Conservation (phyloP, 2,888 invertebrate genomes). For the Tanypteryx hageni region DNA sequence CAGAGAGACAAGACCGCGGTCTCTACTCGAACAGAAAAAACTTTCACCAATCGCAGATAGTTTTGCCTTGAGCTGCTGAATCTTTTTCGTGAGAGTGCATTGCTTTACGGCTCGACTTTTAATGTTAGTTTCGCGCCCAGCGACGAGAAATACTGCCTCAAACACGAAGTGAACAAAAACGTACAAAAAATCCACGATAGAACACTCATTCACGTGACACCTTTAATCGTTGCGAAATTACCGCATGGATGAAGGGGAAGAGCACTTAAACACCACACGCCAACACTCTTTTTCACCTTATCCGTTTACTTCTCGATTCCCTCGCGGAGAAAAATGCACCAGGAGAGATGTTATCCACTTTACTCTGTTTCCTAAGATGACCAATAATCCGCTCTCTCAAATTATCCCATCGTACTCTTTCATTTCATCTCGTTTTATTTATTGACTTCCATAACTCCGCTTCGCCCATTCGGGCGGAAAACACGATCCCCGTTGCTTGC, state of each 20-base stretch:
- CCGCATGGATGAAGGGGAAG: not conserved
- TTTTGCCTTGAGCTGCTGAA: not conserved
- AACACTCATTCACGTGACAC: not conserved
- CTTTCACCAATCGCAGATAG: not conserved
- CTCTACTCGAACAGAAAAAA: not conserved
- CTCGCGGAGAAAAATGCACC: too few species aligned
- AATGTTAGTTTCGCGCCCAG: too few species aligned
- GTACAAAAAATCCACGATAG: not conserved
- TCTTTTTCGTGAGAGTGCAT: not conserved
- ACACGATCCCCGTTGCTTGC: too few species aligned
- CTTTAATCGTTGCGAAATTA: not conserved
- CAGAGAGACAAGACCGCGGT: not conserved
- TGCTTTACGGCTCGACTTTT: not conserved
- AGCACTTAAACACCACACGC: not conserved
- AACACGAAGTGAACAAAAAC: not conserved
- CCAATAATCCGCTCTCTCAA: too few species aligned
- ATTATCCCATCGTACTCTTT: too few species aligned
- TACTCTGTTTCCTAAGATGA: too few species aligned
- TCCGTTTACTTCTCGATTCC: too few species aligned
- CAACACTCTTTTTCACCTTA: not conserved
- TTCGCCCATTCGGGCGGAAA: too few species aligned
- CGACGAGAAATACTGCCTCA: too few species aligned
- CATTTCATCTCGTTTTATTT: too few species aligned
- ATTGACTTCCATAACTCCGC: too few species aligned
- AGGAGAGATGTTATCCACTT: too few species aligned